A percentile compares a stretch with the other conserved stretches of the same genome.
These are phyloP conservation scores for Buphagus erythrorhynchus DNA, from an alignment of 2,797 vertebrate genomes.

Conservation along the genomic window DNA sequence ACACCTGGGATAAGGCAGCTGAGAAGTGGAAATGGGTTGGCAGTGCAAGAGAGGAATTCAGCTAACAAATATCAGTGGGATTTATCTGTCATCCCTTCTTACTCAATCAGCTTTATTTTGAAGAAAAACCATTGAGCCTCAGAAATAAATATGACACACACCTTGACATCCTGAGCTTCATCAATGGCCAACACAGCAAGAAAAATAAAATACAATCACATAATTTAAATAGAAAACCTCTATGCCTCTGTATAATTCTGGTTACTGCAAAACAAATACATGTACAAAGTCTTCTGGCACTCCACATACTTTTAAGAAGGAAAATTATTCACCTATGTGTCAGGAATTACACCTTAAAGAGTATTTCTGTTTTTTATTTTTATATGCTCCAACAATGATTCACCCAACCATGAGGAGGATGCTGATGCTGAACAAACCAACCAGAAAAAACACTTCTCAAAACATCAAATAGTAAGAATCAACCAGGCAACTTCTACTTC, in stretches of 20 bases:
- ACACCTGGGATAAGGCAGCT: background rate
- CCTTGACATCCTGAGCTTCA: background rate
- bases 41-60: constrained; percentile 63
- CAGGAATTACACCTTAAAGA: background rate
- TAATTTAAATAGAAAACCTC: background rate
- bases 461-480: background rate
- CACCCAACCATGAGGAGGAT: background rate
- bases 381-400: background rate
- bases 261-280: background rate
- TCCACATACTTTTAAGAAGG: background rate
- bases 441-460: background rate
- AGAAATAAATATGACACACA: background rate
- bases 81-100: constrained; percentile 52
- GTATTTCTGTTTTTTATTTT: background rate
- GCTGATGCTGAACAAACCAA: background rate
- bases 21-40: constrained; percentile 14
- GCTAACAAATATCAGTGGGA: constrained; percentile 51
- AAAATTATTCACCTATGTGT: background rate
- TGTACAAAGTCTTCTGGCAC: background rate
- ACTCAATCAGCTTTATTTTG: background rate
- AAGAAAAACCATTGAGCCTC: background rate
- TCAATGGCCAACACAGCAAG: background rate
- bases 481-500: background rate
- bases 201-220: background rate
- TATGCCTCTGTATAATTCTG: background rate